These are phyloP conservation scores for Cephus runcator DNA, from an alignment of 2,888 invertebrate genomes.

Conservation along the genomic window DNA sequence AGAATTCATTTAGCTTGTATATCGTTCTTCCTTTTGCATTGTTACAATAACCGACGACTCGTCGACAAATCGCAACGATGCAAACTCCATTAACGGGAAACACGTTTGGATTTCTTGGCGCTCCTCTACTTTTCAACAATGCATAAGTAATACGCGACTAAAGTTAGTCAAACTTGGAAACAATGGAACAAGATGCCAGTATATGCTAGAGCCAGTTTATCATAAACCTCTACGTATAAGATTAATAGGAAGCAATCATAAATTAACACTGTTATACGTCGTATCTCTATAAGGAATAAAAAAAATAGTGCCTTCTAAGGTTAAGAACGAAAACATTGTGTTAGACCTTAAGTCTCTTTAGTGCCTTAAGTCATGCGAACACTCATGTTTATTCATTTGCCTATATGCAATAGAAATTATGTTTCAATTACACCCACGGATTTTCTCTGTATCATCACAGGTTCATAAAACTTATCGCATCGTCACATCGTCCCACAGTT, in stretches of 20 bases:
- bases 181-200: slow-evolving; percentile 57
- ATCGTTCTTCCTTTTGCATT: slow-evolving; percentile 3
- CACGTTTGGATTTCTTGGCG: background rate
- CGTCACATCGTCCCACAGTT: background rate
- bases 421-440: background rate
- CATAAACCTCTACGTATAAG: slow-evolving; percentile 42
- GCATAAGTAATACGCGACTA: slow-evolving; percentile 21
- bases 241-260: slow-evolving; percentile 21
- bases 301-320: slow-evolving; percentile 61
- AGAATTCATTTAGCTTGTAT: slow-evolving; percentile 15
- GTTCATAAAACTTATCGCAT: background rate
- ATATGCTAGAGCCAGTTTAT: slow-evolving; percentile 60
- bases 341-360: slow-evolving; percentile 55
- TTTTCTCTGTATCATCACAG: background rate
- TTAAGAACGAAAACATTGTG: slow-evolving; percentile 43
- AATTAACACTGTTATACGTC: slow-evolving; percentile 45
- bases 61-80: background rate
- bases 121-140: slow-evolving; percentile 11
- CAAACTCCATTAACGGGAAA: background rate
- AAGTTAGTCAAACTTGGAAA: slow-evolving; percentile 27
- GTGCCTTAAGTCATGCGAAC: slow-evolving; percentile 59
- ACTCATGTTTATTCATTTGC: slow-evolving; percentile 37
- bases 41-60: background rate
- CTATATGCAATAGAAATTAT: background rate
- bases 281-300: slow-evolving; percentile 37